Percentiles rank a stretch among this genome's conserved stretches.
phyloP scores from a whole-genome alignment of 2,888 invertebrate genomes.

The Frankliniella intonsa region DNA sequence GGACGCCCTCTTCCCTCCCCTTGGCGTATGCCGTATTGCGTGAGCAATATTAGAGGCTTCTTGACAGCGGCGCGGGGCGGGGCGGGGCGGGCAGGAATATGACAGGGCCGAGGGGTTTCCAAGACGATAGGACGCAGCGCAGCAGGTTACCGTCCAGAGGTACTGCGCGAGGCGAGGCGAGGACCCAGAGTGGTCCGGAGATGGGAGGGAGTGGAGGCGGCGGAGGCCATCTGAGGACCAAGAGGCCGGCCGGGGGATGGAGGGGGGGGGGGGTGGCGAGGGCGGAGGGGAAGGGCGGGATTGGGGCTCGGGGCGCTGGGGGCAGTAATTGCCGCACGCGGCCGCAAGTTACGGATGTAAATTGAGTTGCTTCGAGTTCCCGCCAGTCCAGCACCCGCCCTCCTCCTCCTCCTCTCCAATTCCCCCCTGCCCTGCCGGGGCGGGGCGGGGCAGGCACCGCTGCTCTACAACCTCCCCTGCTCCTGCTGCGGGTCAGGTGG shows the following conservation, averaged over 20 bases:
- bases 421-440: neutral
- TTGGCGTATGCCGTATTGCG: neutral
- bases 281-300: neutral
- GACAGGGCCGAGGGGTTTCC: neutral
- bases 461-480: neutral
- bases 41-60: constrained; percentile 1
- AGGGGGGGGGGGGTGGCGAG: neutral
- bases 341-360: constrained; percentile 26
- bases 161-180: neutral
- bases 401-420: neutral
- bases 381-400: neutral
- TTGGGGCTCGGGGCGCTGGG: constrained; percentile 13
- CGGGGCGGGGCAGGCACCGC: neutral
- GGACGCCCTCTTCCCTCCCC: neutral
- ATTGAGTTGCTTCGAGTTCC: constrained; percentile 26
- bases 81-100: neutral
- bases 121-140: neutral
- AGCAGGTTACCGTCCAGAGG: neutral
- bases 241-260: neutral
- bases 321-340: constrained; percentile 25
- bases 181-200: neutral
- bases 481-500: constrained; percentile 14
- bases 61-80: neutral
- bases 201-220: neutral
- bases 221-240: neutral